phyloP scores from a whole-genome alignment of 2,797 vertebrate genomes.

The Lycodopsis pacificus region DNA sequence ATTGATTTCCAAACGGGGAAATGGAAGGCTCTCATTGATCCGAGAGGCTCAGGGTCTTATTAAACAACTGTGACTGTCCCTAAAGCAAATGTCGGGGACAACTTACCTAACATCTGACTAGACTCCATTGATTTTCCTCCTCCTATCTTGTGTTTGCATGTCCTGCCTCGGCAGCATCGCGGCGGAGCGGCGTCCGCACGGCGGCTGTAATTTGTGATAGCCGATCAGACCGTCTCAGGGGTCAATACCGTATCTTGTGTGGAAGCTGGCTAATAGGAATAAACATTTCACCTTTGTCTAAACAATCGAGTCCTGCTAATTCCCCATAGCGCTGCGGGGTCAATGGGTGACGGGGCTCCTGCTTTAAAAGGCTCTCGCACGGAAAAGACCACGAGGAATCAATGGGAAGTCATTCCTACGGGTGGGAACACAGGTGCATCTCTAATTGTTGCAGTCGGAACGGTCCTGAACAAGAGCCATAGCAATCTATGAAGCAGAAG shows the following conservation, averaged over 20 bases:
- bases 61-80: slow-evolving; percentile 84
- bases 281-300: slow-evolving; percentile 86
- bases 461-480: slow-evolving; percentile 25
- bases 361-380: slow-evolving; percentile 68
- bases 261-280: slow-evolving; percentile 81
- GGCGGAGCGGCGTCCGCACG: slow-evolving; percentile 47
- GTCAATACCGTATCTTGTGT: slow-evolving; percentile 80
- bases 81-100: slow-evolving; percentile 78
- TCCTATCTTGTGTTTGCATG: slow-evolving; percentile 75
- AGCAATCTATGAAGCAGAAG: slow-evolving; percentile 53
- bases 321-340: slow-evolving; percentile 71
- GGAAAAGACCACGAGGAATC: slow-evolving; percentile 65
- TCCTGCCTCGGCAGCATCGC: slow-evolving; percentile 53
- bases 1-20: slow-evolving; percentile 81
- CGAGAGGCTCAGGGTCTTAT: slow-evolving; percentile 84
- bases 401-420: slow-evolving; percentile 62
- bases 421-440: slow-evolving; percentile 70
- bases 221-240: slow-evolving; percentile 69
- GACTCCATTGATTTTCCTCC: slow-evolving; percentile 82
- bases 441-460: slow-evolving; percentile 69
- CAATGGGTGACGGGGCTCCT: slow-evolving; percentile 63
- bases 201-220: slow-evolving; percentile 80
- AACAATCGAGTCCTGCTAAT: slow-evolving; percentile 79
- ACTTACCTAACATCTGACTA: slow-evolving; percentile 84
- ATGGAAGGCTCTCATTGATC: slow-evolving; percentile 84